Conservation (phyloP, 2,797 vertebrate genomes). For the Micropoecilia bifurca region DNA sequence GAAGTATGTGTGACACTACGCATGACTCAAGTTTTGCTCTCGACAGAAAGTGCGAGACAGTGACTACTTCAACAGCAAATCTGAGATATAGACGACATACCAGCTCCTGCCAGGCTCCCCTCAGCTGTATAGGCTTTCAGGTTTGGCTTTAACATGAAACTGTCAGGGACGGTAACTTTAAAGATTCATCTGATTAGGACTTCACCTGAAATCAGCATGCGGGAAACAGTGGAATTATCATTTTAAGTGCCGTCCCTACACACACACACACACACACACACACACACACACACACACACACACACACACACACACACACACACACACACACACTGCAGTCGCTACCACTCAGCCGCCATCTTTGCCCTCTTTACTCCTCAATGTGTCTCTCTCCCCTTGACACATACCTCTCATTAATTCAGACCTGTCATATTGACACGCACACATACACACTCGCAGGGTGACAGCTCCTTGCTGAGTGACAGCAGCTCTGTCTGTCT, state of each 20-base stretch:
- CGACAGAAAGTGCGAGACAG: constrained; percentile 11
- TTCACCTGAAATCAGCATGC: constrained; percentile 52
- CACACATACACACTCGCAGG: constrained; percentile 47
- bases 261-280: constrained; percentile 33
- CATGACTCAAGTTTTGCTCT: constrained; percentile 7
- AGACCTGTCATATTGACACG: constrained; percentile 72
- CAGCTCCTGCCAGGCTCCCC: constrained; percentile 18
- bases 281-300: constrained; percentile 18
- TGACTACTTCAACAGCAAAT: constrained; percentile 1
- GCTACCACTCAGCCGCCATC: constrained; percentile 61
- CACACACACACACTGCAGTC: constrained; percentile 43
- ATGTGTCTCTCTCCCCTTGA: constrained; percentile 61
- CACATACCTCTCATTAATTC: constrained; percentile 80
- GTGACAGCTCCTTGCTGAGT: constrained; percentile 74
- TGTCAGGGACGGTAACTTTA: constrained; percentile 50
- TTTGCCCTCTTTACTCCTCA: constrained; percentile 67
- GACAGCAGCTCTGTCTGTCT: constrained; percentile 78
- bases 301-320: constrained; percentile 42
- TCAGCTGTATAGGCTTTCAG: constrained; percentile 5
- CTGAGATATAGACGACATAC: constrained; percentile 8
- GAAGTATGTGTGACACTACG: constrained; percentile 23
- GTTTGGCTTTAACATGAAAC: constrained; percentile 34
- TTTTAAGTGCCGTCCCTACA: constrained; percentile 52
- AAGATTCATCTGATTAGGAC: constrained; percentile 44
- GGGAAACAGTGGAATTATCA: constrained; percentile 59